Conservation (phyloP, 1,140 invertebrate species). For the Trissolcus basalis region DNA sequence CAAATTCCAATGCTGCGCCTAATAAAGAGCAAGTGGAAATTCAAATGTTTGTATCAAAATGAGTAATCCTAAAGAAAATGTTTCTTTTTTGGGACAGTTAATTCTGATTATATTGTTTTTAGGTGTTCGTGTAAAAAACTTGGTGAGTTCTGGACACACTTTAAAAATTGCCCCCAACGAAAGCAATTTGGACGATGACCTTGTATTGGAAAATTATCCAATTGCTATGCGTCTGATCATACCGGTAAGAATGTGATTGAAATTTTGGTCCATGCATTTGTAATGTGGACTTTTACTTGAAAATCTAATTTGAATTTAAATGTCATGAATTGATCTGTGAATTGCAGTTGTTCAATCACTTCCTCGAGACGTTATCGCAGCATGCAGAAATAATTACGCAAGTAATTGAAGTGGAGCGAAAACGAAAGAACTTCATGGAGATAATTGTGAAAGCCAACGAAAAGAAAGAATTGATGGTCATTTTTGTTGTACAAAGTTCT, state of each 20-base stretch:
- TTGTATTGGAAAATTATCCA: too few species aligned
- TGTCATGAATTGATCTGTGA: too few species aligned
- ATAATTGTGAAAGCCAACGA: constrained; percentile 24
- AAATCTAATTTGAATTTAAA: too few species aligned
- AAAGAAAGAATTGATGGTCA: constrained; percentile 32
- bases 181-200: too few species aligned
- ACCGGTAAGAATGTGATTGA: constrained; percentile 1
- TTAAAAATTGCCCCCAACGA: too few species aligned
- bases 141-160: too few species aligned
- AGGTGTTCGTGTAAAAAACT: too few species aligned
- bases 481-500: constrained; percentile 9
- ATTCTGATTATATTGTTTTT: too few species aligned
- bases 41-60: constrained; percentile 31
- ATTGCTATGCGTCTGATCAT: constrained; percentile 8
- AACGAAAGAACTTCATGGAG: constrained; percentile 17
- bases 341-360: constrained; percentile 26
- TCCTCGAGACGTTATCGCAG: constrained; percentile 12
- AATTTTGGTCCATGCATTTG: too few species aligned
- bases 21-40: constrained; percentile 30
- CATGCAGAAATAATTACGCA: neutral
- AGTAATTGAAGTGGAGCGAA: neutral
- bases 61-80: too few species aligned
- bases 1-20: constrained; percentile 21
- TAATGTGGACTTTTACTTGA: too few species aligned
- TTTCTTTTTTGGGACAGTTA: too few species aligned